Evolutionary conservation across 2,113 vertebrate species (phyloP), one percentile per base, ranked within the genome.

Genomic region (Hyaena hyaena): DNA sequence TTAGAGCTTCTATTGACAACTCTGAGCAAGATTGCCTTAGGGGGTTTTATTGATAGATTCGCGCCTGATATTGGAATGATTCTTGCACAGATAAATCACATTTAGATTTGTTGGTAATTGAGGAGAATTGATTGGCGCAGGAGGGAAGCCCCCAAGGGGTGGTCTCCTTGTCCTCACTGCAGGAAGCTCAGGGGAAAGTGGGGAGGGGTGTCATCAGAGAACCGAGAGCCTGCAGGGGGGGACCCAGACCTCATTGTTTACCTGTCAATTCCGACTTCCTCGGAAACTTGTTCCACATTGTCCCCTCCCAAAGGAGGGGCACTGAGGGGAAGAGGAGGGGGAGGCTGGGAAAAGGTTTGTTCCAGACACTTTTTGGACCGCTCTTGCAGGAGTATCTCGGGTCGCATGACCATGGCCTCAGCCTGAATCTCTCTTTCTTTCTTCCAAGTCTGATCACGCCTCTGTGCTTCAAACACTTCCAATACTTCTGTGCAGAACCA

Each of bases 21-120:
- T 98, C 98, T 97, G 98, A 98, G 99, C 99, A 99, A 99, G 99
- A 99, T 99, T 99, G 99, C 98, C 99, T 99, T 99, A 98, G 99
- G 98, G 98, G 98, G 97, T 98, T 99, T 99, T 99, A 99, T 99
- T 99, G 99, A 99, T 99, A 99, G 99, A 98, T 99, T 98, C 98
- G 99, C 33, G 99, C 99, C 98, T 99, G 99, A 99, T 99, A 99
- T 99, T 99, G 99, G 99, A 99, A 99, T 99, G 99, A 99, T 99
- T 99, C 99, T 99, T 98, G 98, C 98, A 99, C 99, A 99, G 99
- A 99, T 99, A 99, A 99, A 99, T 99, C 99, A 99, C 99, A 99
- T 99, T 99, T 99, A 99, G 99, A 99, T 99, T 99, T 99, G 99
- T 99, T 99, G 99, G 99, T 99, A 99, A 99, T 99, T 99, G 99